Conservation (phyloP, 2,797 vertebrate species). For the Clarias platycephalus region DNA sequence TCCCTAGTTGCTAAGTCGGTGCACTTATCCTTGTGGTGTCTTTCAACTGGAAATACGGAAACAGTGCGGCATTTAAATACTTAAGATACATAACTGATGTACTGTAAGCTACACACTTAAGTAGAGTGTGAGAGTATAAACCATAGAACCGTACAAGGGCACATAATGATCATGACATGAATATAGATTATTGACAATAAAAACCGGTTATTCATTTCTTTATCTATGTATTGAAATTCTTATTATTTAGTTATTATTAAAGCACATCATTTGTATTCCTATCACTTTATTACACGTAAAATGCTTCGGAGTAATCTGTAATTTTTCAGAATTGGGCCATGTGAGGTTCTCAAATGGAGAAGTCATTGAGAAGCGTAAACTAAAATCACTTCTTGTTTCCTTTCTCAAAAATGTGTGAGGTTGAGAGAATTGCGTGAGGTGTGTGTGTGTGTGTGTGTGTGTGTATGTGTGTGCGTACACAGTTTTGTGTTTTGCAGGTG, state of each 20-base stretch:
- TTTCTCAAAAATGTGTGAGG: conserved; percentile 16
- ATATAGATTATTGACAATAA: not conserved
- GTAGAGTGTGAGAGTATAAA: too few species aligned
- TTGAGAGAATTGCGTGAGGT: conserved; percentile 10
- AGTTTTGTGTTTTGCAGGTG: conserved; percentile 32
- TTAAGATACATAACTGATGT: not conserved
- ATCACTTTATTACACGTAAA: not conserved
- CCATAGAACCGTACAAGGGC: not conserved
- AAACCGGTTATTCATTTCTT: not conserved
- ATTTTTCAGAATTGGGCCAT: not conserved
- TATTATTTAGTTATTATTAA: not conserved
- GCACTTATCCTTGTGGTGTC: not conserved
- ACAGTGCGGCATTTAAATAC: not conserved
- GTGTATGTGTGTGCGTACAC: not conserved
- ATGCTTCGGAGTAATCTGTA: not conserved
- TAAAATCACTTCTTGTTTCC: conserved; percentile 29
- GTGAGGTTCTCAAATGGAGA: conserved; percentile 23
- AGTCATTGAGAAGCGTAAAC: conserved; percentile 14
- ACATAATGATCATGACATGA: not conserved
- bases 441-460: not conserved
- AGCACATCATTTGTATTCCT: not conserved
- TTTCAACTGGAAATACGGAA: not conserved
- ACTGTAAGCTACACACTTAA: too few species aligned
- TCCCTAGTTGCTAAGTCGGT: not conserved
- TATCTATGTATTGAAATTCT: not conserved